Base-by-base conservation (phyloP, 1,140 invertebrate genomes). In the Caenorhabditis latens region DNA sequence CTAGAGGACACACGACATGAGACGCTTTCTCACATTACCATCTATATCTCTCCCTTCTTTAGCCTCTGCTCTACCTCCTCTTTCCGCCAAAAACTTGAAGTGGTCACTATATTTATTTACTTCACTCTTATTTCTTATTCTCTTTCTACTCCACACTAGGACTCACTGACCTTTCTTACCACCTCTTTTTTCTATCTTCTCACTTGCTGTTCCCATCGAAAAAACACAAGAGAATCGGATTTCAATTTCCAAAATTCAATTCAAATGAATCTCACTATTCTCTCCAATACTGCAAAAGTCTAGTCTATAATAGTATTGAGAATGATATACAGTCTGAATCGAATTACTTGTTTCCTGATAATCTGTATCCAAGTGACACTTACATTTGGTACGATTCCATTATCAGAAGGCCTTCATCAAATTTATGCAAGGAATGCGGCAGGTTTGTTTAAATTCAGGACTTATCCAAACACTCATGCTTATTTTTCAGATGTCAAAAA, bases 101-200 rank as follows among this genome's bases (percentile, higher is more conserved):
- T 79, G 71, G 71, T 79, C 71, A 79, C 19, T 50, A 79, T 79
- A 79, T 79, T 79, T 79, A 79, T 79, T 79, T 79, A 79, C 71
- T 43, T 71, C 71, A 46, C 42, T 71, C 65, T 46, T n/a, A 19
- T n/a, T 58, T 14, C 55, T 58, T 7, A 14, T 58, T 32, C 61
- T 58, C 21, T 21, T 58, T 58, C 57, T 58, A n/a, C 57, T 58
- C 21, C 16, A 63, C 61, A 32, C 46, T 46, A 71, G 65, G 50
- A 48, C 42, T 46, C 42, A 16, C 65, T 71, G 65, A 71, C 65
- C 71, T 53, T 79, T 50, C 46, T 79, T 50, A 21, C 46, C 19
- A 48, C 71, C 43, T 21, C 46, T 46, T 21, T 42, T 50, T 50
- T 79, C 46, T 21, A 9, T 13, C 46, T 50, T 11, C 32, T 50